phyloP scores from a whole-genome alignment of 2,888 invertebrate species.

The Epinotia demarniana region DNA sequence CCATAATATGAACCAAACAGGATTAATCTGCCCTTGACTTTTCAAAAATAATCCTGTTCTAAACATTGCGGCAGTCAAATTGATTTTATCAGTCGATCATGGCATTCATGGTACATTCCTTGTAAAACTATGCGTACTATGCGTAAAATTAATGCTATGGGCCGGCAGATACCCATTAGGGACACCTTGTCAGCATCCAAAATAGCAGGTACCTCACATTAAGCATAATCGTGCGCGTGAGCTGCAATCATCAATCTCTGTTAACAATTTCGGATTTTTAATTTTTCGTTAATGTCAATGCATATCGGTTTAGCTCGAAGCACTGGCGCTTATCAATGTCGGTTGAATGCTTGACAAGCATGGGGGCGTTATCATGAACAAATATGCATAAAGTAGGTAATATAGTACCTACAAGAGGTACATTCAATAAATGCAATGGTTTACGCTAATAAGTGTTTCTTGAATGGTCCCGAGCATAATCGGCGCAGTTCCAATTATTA shows the following conservation, averaged over 20 bases:
- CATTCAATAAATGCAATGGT: slow-evolving; percentile 39
- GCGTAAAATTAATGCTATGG: slow-evolving; percentile 33
- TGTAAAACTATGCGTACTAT: slow-evolving; percentile 32
- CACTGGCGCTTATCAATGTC: slow-evolving; percentile 64
- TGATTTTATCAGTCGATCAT: slow-evolving; percentile 31
- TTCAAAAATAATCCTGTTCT: slow-evolving; percentile 18
- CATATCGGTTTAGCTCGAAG: slow-evolving; percentile 44
- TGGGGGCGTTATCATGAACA: slow-evolving; percentile 70
- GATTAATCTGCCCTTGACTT: slow-evolving; percentile 24
- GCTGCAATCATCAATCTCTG: slow-evolving; percentile 27
- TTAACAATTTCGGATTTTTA: slow-evolving; percentile 16
- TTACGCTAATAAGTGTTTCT: slow-evolving; percentile 31
- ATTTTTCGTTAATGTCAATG: slow-evolving; percentile 4
- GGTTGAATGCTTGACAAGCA: slow-evolving; percentile 61
- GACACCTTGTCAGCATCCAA: slow-evolving; percentile 28
- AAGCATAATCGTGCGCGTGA: slow-evolving; percentile 34
- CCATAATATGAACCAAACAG: not conserved
- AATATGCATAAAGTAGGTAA: slow-evolving; percentile 31
- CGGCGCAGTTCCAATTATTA: slow-evolving; percentile 37
- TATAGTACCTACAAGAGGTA: slow-evolving; percentile 5
- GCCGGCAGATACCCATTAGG: slow-evolving; percentile 21
- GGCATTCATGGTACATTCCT: slow-evolving; percentile 21
- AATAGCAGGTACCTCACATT: slow-evolving; percentile 25
- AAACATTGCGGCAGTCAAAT: slow-evolving; percentile 15
- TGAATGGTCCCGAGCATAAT: slow-evolving; percentile 21